A percentile compares a stretch with the other conserved stretches of the same genome.
phyloP scores from a whole-genome alignment of 2,888 invertebrate genomes.

The Liposcelis brunnea region DNA sequence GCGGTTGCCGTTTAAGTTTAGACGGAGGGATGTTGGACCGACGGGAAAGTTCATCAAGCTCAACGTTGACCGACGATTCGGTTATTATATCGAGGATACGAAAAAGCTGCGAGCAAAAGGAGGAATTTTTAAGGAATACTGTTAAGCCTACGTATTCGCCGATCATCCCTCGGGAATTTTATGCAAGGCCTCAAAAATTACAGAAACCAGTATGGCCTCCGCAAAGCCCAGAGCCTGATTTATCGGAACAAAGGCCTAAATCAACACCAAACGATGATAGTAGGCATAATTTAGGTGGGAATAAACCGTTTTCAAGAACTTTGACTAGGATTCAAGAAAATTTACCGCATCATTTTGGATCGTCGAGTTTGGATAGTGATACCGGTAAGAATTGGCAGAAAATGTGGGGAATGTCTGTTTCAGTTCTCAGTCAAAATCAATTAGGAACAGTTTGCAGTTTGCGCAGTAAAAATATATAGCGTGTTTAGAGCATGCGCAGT shows the following conservation, averaged over 20 bases:
- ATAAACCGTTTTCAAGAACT: constrained; percentile 22
- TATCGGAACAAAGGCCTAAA: constrained; percentile 8
- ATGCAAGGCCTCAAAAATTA: constrained; percentile 60
- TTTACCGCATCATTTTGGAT: background rate
- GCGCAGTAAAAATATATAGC: too few relatives aligned
- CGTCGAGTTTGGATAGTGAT: too few relatives aligned
- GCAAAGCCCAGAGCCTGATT: constrained; percentile 11
- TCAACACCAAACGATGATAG: background rate
- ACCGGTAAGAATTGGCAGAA: too few relatives aligned
- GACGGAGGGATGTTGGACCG: constrained; percentile 31
- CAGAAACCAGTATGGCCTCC: constrained; percentile 58
- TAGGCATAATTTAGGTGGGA: constrained; percentile 13
- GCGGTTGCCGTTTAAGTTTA: constrained; percentile 29
- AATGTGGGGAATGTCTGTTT: too few relatives aligned
- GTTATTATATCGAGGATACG: constrained; percentile 46
- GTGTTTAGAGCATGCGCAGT: too few relatives aligned
- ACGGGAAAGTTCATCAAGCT: constrained; percentile 24
- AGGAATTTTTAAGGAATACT: constrained; percentile 67
- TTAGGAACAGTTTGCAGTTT: too few relatives aligned
- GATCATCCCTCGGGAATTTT: constrained; percentile 40
- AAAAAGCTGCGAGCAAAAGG: constrained; percentile 72
- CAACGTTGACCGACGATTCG: constrained; percentile 37
- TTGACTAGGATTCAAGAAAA: constrained; percentile 47
- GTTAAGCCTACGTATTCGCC: constrained; percentile 43
- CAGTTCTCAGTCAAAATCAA: too few relatives aligned